Evolutionary conservation across 2,113 vertebrate genomes (phyloP).

Genomic region (Irena cyanogastra): DNA sequence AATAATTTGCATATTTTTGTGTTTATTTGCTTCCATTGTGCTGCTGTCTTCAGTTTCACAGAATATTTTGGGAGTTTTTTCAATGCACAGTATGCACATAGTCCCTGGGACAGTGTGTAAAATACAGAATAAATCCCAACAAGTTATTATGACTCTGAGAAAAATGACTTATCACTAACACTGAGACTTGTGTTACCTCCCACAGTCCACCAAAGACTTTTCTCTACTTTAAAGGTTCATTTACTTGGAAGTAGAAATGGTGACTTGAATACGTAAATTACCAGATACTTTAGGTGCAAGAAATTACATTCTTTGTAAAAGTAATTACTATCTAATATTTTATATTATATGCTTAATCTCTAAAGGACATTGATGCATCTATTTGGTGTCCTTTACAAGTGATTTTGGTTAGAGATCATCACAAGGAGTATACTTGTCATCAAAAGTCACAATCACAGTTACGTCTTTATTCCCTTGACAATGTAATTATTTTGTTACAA

Average conservation of each 20-base stretch:
- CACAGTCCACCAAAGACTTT: background rate
- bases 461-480: background rate
- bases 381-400: background rate
- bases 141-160: background rate
- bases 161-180: background rate
- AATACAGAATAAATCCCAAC: background rate
- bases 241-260: background rate
- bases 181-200: background rate
- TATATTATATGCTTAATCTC: background rate
- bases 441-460: background rate
- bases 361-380: background rate
- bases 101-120: rapidly evolving
- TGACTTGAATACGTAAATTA: background rate
- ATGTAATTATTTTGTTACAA: background rate
- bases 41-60: background rate
- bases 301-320: background rate
- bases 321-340: background rate
- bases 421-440: background rate
- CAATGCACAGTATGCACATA: background rate
- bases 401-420: background rate
- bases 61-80: background rate
- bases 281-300: background rate
- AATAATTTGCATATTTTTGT: rapidly evolving
- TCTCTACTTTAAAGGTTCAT: background rate
- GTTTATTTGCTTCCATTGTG: background rate